Conservation (phyloP, 1,140 invertebrate species). For the Drosophila triauraria region DNA sequence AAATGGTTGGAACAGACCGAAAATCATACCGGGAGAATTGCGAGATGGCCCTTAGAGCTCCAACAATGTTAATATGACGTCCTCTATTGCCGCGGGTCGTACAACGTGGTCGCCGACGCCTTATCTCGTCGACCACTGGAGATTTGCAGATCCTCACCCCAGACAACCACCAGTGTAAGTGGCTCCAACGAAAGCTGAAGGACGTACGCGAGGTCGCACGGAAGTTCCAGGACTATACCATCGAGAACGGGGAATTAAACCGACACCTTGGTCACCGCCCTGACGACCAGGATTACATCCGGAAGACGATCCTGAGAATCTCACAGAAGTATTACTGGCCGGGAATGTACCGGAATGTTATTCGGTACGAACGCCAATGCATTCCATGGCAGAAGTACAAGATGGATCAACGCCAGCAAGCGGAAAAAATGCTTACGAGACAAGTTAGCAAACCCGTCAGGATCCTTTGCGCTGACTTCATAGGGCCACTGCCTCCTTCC, state of each 20-base stretch:
- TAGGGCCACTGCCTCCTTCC: neutral
- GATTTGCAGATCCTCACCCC: too few species aligned
- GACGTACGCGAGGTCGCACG: neutral
- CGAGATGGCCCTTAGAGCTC: too few species aligned
- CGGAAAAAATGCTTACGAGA: neutral
- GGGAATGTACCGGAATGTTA: neutral
- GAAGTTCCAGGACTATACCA: neutral
- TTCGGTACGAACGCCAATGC: neutral
- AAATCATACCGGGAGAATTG: too few species aligned
- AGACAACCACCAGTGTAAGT: too few species aligned
- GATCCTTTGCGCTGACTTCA: neutral
- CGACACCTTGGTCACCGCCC: neutral
- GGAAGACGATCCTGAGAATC: too few species aligned
- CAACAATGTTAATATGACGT: too few species aligned
- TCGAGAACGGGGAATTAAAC: neutral
- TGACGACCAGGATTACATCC: neutral
- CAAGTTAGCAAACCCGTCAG: neutral
- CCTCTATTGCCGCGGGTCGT: too few species aligned
- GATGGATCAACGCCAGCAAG: neutral
- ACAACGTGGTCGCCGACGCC: too few species aligned
- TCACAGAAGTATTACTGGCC: slow-evolving; percentile 1
- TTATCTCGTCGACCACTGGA: too few species aligned
- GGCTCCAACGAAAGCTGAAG: neutral
- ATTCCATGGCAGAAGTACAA: neutral
- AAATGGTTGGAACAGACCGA: too few species aligned